Conservation (phyloP, 2,113 vertebrate species). For the Oncorhynchus mykiss region DNA sequence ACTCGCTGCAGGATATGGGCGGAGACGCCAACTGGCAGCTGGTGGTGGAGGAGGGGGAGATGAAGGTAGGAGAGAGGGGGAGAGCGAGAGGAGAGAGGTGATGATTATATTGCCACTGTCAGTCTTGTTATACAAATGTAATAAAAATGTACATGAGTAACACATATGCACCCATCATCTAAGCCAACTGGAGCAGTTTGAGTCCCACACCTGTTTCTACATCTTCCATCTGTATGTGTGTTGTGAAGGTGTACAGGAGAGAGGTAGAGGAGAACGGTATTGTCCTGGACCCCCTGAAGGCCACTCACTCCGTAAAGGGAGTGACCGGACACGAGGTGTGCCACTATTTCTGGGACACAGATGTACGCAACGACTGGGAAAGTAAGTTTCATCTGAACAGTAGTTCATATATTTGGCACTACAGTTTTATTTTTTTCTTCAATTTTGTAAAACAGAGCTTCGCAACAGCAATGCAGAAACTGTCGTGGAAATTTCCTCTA, state of each 20-base stretch:
- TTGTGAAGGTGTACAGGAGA: conserved; percentile 89
- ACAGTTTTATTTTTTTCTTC: conserved; percentile 11
- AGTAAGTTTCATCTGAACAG: conserved; percentile 75
- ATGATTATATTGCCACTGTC: no score
- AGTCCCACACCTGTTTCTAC: no score
- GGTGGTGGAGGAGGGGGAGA: conserved; percentile 96
- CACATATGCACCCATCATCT: no score
- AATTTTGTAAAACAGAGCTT: conserved; percentile 14
- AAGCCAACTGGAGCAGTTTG: no score
- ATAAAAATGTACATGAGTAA: no score
- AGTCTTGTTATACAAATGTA: no score
- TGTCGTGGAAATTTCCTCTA: no score
- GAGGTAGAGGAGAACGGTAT: conserved; percentile 98
- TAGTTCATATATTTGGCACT: no score
- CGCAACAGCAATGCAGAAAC: no score
- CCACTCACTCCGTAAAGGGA: conserved; percentile 91
- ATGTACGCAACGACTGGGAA: conserved; percentile 97
- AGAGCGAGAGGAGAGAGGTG: background rate
- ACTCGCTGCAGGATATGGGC: conserved; percentile 95
- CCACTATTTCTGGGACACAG: conserved; percentile 95
- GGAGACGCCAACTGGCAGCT: conserved; percentile 99
- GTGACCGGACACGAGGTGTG: conserved; percentile 97
- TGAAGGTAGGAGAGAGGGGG: conserved; percentile 82
- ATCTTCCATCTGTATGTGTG: no score
- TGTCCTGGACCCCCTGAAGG: conserved; percentile 95